Base-by-base conservation (phyloP, 2,888 invertebrate species). In the Pristionchus fissidentatus region DNA sequence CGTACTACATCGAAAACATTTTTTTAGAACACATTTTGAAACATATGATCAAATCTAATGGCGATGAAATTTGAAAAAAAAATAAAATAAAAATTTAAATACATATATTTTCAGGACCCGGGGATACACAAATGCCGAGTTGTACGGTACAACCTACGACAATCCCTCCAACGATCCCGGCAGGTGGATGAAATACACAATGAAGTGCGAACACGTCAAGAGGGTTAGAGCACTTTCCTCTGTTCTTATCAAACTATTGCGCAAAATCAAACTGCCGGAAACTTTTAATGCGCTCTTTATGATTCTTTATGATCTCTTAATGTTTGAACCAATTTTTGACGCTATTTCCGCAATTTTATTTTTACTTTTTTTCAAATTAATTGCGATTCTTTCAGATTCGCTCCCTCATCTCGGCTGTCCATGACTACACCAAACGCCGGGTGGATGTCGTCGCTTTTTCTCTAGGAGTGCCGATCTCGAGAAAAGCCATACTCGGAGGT, bases 401-500 rank as follows among this genome's bases (percentile, higher is more conserved):
- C 13, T 89, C 92, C 80, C 83, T 92, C 41, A 90, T 92, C 75
- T 90, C 91, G 29, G 90, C 91, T 26, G 92, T 92, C 29, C 88
- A 92, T 46, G 84, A 91, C 22, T 92, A 91, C 84, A 91, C 92
- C 19, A 92, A 91, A 29, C 83, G 91, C 49, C 87, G 89, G 35
- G 89, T 92, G 10, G 91, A 91, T 84, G 91, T 92, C 13, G 87
- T 91, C 83, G 89, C 88, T n/a, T 91, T 90, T 85, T 91, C 90
- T 29, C 83, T 92, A n/a, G 92, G 92, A 57, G 92, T 92, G 73
- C 90, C 91, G n/a, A 89, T 92, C 1, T 88, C 91, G 8, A 84
- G 91, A 75, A 91, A 91, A 70, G 91, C 91, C 8, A 90, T 91
- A 82, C 87, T 91, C 22, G 91, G 91, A 82, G 91, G 91, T 87